Evolutionary conservation across 2,797 vertebrate species (phyloP).

Genomic region (Vipera latastei): DNA sequence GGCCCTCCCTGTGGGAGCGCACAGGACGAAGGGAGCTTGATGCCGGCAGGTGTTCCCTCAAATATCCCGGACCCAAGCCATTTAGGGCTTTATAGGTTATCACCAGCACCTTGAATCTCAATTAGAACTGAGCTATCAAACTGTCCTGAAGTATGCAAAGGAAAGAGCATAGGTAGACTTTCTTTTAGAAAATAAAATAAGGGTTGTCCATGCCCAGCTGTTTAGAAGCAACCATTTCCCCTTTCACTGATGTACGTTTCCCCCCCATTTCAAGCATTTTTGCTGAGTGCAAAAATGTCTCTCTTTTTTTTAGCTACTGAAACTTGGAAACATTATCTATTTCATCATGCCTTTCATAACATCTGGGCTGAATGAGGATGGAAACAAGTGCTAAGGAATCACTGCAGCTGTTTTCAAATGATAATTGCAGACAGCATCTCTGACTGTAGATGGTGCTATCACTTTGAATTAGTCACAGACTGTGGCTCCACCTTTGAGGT

Average conservation of each 20-base stretch:
- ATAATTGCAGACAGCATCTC: neutral
- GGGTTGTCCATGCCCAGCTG: neutral
- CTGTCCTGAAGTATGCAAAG: neutral
- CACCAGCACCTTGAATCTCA: no score
- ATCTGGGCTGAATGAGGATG: neutral
- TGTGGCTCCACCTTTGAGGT: neutral
- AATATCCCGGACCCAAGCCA: no score
- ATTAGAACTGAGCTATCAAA: neutral
- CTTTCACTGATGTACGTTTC: neutral
- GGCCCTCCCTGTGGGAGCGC: no score
- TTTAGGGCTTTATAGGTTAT: no score
- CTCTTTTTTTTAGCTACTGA: neutral
- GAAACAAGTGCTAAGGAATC: neutral
- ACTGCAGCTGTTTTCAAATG: neutral
- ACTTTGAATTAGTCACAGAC: conserved; percentile 15
- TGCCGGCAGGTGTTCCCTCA: no score
- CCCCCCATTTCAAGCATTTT: neutral
- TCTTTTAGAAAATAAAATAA: neutral
- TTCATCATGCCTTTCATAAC: neutral
- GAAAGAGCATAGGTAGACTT: neutral
- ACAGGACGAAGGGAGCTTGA: no score
- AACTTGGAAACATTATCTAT: neutral
- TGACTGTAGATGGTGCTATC: conserved; percentile 23
- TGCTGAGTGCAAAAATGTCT: neutral
- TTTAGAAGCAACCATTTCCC: neutral